Conservation (phyloP, 2,888 invertebrate species). For the Drosophila picticornis region DNA sequence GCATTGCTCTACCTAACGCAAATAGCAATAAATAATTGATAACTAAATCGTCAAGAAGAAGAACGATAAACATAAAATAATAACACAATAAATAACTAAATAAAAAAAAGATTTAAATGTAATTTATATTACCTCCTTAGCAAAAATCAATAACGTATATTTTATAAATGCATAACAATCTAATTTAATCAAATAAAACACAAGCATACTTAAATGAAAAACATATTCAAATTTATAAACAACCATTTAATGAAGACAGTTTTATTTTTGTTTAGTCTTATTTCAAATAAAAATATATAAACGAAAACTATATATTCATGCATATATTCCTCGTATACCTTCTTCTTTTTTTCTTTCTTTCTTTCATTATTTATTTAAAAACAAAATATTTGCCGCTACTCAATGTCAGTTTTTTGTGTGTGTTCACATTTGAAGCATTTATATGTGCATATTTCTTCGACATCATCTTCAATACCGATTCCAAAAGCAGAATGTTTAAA, state of each 20-base stretch:
- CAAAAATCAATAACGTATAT: conserved; percentile 77
- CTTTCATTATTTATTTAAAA: conserved; percentile 26
- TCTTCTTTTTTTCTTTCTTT: conserved; percentile 21
- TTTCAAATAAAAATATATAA: conserved; percentile 67
- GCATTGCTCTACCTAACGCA: conserved; percentile 48
- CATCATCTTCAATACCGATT: conserved; percentile 43
- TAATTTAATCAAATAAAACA: conserved; percentile 48
- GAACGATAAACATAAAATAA: conserved; percentile 13
- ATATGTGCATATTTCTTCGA: conserved; percentile 18
- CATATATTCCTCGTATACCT: conserved; percentile 36
- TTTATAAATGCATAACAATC: conserved; percentile 32
- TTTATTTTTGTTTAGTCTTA: conserved; percentile 68
- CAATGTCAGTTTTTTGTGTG: conserved; percentile 3
- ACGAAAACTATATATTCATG: conserved; percentile 52
- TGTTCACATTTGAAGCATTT: background rate
- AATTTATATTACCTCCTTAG: conserved; percentile 83
- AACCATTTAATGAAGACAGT: conserved; percentile 57
- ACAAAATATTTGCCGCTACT: conserved; percentile 53
- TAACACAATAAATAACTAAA: conserved; percentile 33
- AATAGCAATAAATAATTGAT: conserved; percentile 54
- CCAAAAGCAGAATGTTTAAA: conserved; percentile 63
- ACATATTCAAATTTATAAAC: conserved; percentile 42
- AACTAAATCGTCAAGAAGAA: conserved; percentile 29
- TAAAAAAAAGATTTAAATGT: conserved; percentile 66
- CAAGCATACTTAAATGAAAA: conserved; percentile 52